Evolutionary conservation across 2,888 invertebrate genomes (phyloP).

Genomic region (Pterostichus madidus): DNA sequence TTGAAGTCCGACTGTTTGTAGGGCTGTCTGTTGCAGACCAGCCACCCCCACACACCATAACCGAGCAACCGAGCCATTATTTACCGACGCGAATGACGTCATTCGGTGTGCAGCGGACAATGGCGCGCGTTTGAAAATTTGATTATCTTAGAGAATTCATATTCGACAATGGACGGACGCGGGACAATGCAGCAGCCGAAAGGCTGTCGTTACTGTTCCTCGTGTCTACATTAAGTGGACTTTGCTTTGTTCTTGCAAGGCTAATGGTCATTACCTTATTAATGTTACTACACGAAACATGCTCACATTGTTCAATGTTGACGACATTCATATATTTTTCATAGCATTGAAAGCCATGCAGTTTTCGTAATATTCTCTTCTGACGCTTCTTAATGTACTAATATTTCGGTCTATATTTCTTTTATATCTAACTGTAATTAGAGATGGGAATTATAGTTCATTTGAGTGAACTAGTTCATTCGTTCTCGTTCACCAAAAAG

Average conservation of each 20-base stretch:
- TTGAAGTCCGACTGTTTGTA: slow-evolving; percentile 66
- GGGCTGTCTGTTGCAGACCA: slow-evolving; percentile 65
- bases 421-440: too few relatives aligned
- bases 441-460: too few relatives aligned
- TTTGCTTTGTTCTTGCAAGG: slow-evolving; percentile 23
- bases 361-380: too few relatives aligned
- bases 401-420: too few relatives aligned
- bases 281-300: too few relatives aligned
- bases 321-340: too few relatives aligned
- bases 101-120: slow-evolving; percentile 43
- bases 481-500: too few relatives aligned
- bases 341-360: too few relatives aligned
- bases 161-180: slow-evolving; percentile 45
- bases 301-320: too few relatives aligned
- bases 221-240: not conserved
- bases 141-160: slow-evolving; percentile 55
- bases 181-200: slow-evolving; percentile 12
- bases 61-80: slow-evolving; percentile 48
- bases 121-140: slow-evolving; percentile 57
- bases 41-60: slow-evolving; percentile 20
- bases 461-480: too few relatives aligned
- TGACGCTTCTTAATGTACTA: too few relatives aligned
- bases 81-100: slow-evolving; percentile 34
- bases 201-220: not conserved
- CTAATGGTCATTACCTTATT: slow-evolving; percentile 26